A percentile compares a stretch with the other conserved stretches of the same genome.
These are phyloP conservation scores for Gymnoscelis rufifasciata DNA, from an alignment of 2,888 invertebrate genomes.

Conservation along the genomic window DNA sequence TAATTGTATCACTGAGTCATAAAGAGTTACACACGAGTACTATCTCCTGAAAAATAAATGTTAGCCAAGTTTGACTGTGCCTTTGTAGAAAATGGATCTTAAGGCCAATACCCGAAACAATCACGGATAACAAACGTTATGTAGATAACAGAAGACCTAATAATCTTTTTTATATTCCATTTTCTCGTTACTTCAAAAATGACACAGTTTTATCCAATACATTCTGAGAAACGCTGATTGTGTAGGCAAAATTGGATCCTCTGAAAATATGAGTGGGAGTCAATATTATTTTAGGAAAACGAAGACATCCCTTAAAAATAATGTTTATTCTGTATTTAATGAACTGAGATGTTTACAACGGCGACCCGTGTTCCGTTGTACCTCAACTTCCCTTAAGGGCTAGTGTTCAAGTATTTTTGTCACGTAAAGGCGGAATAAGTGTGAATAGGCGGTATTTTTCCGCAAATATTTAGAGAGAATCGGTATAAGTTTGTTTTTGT, in stretches of 20 bases:
- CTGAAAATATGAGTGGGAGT: not conserved
- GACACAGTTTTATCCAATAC: no score
- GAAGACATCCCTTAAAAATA: not conserved
- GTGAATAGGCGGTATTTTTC: conserved; percentile 26
- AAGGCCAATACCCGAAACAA: no score
- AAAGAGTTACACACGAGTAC: no score
- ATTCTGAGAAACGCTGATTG: no score
- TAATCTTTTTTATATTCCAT: no score
- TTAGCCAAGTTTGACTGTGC: no score
- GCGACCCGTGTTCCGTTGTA: not conserved
- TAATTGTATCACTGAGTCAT: no score
- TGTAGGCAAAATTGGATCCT: not conserved
- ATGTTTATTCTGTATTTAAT: not conserved
- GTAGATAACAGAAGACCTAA: no score
- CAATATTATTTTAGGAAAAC: not conserved
- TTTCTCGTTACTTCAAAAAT: no score
- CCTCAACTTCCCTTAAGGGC: not conserved
- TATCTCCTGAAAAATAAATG: no score
- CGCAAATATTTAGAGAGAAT: conserved; percentile 22
- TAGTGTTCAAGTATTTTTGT: conserved; percentile 17
- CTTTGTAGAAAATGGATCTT: no score
- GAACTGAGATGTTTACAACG: not conserved
- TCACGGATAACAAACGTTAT: no score
- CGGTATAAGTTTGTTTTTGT: conserved; percentile 8
- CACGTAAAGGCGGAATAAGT: conserved; percentile 29